Evolutionary conservation across 2,113 vertebrate genomes (phyloP).

Genomic region (Nesoenas mayeri): DNA sequence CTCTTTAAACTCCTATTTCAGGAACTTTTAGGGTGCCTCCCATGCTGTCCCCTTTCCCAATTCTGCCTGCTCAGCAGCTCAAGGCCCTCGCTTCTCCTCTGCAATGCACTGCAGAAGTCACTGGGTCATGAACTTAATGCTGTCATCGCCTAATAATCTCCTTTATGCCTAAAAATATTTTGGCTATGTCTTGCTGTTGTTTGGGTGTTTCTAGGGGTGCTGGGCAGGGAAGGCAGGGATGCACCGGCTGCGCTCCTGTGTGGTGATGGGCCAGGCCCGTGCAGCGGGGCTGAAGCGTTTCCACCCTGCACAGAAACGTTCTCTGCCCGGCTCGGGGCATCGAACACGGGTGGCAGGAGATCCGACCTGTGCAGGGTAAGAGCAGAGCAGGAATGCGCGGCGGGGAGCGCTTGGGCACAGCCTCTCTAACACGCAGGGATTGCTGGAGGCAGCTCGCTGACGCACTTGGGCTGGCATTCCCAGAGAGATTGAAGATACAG

Average conservation of each 20-base stretch:
- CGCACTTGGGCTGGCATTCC: constrained; percentile 43
- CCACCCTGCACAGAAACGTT: background rate
- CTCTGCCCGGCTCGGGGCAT: background rate
- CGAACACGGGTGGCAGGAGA: background rate
- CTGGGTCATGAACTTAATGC: background rate
- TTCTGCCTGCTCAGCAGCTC: background rate
- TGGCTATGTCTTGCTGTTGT: background rate
- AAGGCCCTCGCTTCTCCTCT: background rate
- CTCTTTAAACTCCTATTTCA: background rate
- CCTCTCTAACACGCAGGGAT: background rate
- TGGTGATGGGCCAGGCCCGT: fast-evolving
- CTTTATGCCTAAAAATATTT: background rate
- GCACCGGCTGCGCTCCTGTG: background rate
- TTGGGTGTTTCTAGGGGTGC: too few relatives aligned
- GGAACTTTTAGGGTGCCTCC: background rate
- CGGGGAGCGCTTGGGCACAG: background rate
- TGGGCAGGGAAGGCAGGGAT: background rate
- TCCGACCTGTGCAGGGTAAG: background rate
- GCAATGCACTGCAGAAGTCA: background rate
- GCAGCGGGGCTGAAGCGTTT: background rate
- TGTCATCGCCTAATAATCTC: background rate
- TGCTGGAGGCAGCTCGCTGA: constrained; percentile 42
- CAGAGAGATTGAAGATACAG: constrained; percentile 59
- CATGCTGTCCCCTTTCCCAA: background rate
- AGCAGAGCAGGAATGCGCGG: background rate